Evolutionary conservation across 2,888 invertebrate genomes (phyloP), one percentile per base, ranked within the genome.

Genomic region (Trachelus iudaicus): DNA sequence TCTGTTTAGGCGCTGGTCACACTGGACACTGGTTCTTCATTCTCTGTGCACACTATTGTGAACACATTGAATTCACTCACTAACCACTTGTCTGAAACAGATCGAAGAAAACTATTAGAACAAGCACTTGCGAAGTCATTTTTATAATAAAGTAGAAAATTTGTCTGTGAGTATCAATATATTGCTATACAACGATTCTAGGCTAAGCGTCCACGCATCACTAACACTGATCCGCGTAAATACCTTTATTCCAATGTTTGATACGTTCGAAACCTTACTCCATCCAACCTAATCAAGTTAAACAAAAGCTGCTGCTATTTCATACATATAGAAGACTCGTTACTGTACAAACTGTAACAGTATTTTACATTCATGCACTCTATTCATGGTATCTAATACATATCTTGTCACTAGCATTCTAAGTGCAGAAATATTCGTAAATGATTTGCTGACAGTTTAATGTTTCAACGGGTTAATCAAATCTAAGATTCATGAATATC

Each of bases 31-130:
- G 83, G 81, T 83, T 87, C 81, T 86, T 87, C 84, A 81, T 84
- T 81, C 79, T 83, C 82, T 85, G 85, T 80, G 83, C 82, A 86
- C 83, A 85, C 85, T 83, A 83, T 84, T 78, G 88, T 87, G 86
- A 89, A 90, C 88, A 88, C 87, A 86, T 87, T 86, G 81, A 85
- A 89, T 87, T 87, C 87, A 88, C 87, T 89, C 87, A 87, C 87
- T 88, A 89, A 89, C 89, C 89, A 89, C 85, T 87, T 87, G 87
- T 86, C 89, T 89, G 85, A 75, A 88, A 88, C 78, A 40, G 68
- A 78, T 71, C 9, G 33, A 71, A 33, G 31, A 34, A 15, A 34
- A 23, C 13, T 71, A 71, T 71, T 71, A 71, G 71, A n/a, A 23
- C 15, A 34, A 56, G 56, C 56, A 23, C 23, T 56, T 23, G 56